A percentile compares a stretch with the other conserved stretches of the same genome.
phyloP scores from a whole-genome alignment of 2,113 vertebrate species.

The Labeo catla region DNA sequence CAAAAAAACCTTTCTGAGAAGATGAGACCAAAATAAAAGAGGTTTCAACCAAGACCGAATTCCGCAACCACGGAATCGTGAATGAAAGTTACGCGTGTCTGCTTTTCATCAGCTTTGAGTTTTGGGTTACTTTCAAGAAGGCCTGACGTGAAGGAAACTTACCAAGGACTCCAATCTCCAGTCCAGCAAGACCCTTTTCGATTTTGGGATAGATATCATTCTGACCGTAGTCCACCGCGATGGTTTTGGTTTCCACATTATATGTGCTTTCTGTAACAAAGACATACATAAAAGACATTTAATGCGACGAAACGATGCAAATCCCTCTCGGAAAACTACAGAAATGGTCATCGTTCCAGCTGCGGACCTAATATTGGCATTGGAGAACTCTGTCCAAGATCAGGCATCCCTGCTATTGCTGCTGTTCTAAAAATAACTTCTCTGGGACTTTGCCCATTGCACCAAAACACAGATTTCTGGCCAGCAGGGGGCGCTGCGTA shows the following conservation, averaged over 20 bases:
- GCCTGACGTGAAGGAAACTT: conserved; percentile 31
- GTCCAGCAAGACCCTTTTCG: conserved; percentile 77
- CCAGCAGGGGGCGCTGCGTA: conserved; percentile 68
- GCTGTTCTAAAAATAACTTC: conserved; percentile 48
- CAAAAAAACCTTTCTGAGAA: not conserved
- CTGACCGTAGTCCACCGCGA: conserved; percentile 86
- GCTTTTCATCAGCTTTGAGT: not conserved
- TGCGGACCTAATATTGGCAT: conserved; percentile 7
- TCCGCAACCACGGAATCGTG: not conserved
- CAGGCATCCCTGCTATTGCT: conserved; percentile 38
- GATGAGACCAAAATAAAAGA: not conserved
- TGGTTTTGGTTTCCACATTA: conserved; percentile 87
- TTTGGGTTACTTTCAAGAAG: not conserved
- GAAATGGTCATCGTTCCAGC: not conserved
- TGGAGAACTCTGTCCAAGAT: not conserved
- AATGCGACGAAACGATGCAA: not conserved
- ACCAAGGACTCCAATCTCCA: conserved; percentile 93
- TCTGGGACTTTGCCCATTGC: conserved; percentile 7
- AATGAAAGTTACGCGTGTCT: not conserved
- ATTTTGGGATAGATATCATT: conserved; percentile 86
- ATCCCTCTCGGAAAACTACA: not conserved
- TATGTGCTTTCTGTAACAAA: conserved; percentile 80
- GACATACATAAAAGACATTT: not conserved
- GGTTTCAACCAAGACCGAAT: not conserved
- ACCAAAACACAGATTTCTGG: not conserved